Evolutionary conservation across 1,140 invertebrate species (phyloP), one percentile per base, ranked within the genome.

Genomic region (Pseudoatta argentina): DNA sequence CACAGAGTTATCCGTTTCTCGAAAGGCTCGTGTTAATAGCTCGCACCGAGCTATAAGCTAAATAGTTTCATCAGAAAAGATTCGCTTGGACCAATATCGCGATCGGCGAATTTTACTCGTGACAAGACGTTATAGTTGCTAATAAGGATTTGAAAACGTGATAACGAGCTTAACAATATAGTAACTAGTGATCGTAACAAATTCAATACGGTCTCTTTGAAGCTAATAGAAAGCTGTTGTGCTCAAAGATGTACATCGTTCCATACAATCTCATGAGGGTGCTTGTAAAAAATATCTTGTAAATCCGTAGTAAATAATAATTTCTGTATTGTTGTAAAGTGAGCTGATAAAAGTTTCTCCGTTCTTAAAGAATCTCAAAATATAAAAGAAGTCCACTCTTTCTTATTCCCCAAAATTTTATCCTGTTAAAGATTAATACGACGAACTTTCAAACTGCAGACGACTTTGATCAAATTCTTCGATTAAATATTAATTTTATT

Each of bases 21-120:
- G 14, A 82, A 82, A 82, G 67, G 79, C 79, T 82, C 79, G 79
- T 82, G 79, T 82, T 82, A 82, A 73, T 73, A 73, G 66, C 34
- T 59, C 55, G 12, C 39, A 30, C n/a, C 44, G 48, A 69, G 77
- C n/a, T 34, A 34, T 53, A 34, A 67, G 21, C 63, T 79, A 55
- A 53, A 55, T 57, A 59, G 48, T 27, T 71, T 71, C 66, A 72
- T 72, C 34, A 21, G 39, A 14, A 82, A 44, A 72, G 18, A 39
- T n/a, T 48, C 16, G 21, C 66, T 44, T 7, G n/a, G 66, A 44
- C 14, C 53, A 39, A 48, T 27, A 21, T 59, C 16, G 5, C 18
- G 18, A 82, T 59, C 44, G 39, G 69, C 39, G 61, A 73, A 73
- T 82, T 48, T 82, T 59, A 30, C 12, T n/a, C 39, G 67, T 48